phyloP scores from a whole-genome alignment of 2,888 invertebrate species.

The Bombyx huttoni region DNA sequence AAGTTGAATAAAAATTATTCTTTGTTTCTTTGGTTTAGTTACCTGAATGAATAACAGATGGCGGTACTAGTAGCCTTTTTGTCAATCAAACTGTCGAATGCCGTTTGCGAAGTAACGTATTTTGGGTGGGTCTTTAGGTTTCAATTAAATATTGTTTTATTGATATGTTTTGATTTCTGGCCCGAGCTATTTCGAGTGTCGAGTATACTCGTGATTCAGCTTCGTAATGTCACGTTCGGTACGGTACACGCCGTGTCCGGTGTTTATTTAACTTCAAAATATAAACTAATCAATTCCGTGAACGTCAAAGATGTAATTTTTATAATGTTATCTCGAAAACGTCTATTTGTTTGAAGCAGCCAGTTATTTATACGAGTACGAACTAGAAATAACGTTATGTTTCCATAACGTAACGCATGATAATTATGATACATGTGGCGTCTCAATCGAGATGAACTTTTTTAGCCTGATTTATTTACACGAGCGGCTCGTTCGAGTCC shows the following conservation, averaged over 20 bases:
- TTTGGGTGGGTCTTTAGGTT: too few species aligned
- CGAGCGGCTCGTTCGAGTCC: constrained; percentile 23
- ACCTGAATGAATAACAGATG: neutral
- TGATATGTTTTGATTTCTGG: neutral
- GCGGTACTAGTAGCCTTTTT: neutral
- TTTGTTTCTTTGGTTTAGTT: neutral
- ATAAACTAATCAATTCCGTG: constrained; percentile 22
- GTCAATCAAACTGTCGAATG: neutral
- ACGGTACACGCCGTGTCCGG: neutral
- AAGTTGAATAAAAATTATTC: constrained; percentile 1
- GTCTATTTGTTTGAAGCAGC: constrained; percentile 48
- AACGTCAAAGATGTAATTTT: constrained; percentile 27
- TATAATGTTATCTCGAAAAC: constrained; percentile 54
- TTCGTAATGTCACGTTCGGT: neutral
- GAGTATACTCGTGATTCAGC: neutral
- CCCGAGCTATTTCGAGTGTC: too few species aligned
- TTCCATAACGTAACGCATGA: constrained; percentile 24
- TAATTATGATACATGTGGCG: constrained; percentile 60
- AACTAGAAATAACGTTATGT: constrained; percentile 53
- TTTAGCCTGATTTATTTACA: constrained; percentile 15
- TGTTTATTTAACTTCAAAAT: constrained; percentile 14
- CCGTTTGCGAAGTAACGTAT: too few species aligned
- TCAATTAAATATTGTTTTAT: neutral
- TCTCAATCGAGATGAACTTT: constrained; percentile 37
- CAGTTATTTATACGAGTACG: constrained; percentile 45